Evolutionary conservation across 2,113 vertebrate species (phyloP).

Genomic region (Anoplopoma fimbria): DNA sequence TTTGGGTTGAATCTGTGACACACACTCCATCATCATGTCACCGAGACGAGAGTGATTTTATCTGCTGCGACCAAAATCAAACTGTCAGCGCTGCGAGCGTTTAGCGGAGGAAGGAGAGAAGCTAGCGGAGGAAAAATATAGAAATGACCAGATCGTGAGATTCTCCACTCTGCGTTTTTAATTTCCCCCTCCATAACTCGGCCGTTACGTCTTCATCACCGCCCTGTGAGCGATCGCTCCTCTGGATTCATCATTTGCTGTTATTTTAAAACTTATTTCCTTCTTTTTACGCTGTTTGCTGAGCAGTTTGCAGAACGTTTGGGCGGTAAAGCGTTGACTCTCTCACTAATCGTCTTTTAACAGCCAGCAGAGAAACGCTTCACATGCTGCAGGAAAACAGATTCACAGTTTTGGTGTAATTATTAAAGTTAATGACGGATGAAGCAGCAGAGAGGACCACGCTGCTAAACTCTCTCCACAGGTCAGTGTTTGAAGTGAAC

Average conservation of each 20-base stretch:
- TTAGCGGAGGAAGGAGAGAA: neutral
- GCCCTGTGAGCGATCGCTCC: conserved; percentile 4
- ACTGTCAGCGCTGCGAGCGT: neutral
- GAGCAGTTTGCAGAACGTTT: conserved; percentile 21
- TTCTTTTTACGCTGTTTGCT: conserved; percentile 10
- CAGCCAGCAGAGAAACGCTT: conserved; percentile 28
- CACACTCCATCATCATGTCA: neutral
- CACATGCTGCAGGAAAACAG: conserved; percentile 34
- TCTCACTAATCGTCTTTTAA: conserved; percentile 44
- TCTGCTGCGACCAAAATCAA: conserved; percentile 19
- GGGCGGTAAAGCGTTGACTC: conserved; percentile 11
- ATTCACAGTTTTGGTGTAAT: conserved; percentile 24
- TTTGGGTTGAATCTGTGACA: neutral
- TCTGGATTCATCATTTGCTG: neutral
- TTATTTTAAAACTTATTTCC: neutral
- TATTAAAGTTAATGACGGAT: conserved; percentile 35
- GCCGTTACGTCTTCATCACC: conserved; percentile 12
- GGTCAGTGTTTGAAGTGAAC: neutral
- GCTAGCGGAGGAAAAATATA: neutral
- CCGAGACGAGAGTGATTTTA: neutral
- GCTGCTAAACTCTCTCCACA: too few relatives aligned
- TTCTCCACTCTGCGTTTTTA: conserved; percentile 18
- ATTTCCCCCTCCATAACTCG: conserved; percentile 5
- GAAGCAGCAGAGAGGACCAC: neutral
- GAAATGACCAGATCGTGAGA: neutral